Evolutionary conservation across 1,140 invertebrate species (phyloP).

Genomic region (Neoseiulus cucumeris): DNA sequence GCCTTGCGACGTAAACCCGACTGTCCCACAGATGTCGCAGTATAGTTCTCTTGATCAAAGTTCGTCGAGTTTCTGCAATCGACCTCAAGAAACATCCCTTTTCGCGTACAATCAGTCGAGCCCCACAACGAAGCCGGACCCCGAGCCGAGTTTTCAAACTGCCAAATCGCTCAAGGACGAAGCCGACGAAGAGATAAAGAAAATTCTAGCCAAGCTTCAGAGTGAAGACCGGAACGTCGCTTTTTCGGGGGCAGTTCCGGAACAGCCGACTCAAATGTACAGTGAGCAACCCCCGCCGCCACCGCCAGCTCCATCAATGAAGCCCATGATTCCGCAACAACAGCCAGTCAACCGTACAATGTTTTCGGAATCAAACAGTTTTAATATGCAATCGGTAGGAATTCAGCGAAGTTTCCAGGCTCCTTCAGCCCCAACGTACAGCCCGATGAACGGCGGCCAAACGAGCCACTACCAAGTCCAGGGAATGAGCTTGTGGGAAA

Average conservation of each 20-base stretch:
- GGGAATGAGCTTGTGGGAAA: too few species aligned
- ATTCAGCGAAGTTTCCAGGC: background rate
- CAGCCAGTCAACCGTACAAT: background rate
- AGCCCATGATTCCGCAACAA: background rate
- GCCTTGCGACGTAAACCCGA: background rate
- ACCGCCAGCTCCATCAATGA: background rate
- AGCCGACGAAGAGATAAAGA: background rate
- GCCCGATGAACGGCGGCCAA: too few species aligned
- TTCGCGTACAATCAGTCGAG: background rate
- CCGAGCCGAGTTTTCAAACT: background rate
- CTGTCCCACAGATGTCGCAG: background rate
- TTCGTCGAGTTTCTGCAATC: background rate
- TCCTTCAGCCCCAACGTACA: background rate
- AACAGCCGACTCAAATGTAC: background rate
- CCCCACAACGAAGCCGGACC: background rate
- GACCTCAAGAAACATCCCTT: background rate
- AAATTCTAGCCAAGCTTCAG: conserved; percentile 6
- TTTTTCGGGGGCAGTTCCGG: background rate
- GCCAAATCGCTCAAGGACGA: background rate
- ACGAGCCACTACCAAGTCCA: too few species aligned
- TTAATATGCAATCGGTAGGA: background rate
- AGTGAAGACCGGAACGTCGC: background rate
- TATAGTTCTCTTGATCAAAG: background rate
- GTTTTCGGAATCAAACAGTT: background rate
- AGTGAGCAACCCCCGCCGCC: background rate